Percentiles rank a stretch among this genome's conserved stretches.
Evolutionary conservation across 2,888 invertebrate species (phyloP).

Genomic region (Noctua janthina): DNA sequence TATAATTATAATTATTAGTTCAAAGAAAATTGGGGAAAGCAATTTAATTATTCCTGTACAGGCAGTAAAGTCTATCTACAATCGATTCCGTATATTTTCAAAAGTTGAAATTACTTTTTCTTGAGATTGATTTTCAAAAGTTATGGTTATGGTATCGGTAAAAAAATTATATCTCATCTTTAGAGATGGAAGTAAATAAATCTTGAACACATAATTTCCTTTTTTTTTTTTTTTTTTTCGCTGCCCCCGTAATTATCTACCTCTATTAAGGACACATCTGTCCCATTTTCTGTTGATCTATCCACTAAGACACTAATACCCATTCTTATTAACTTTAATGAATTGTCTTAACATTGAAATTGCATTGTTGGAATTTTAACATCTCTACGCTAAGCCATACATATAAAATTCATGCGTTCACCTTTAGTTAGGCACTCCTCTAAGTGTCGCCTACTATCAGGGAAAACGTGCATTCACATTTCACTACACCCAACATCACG

Average conservation of each 20-base stretch:
- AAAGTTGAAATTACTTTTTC: conserved; percentile 27
- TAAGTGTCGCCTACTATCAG: not conserved
- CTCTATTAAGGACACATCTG: not conserved
- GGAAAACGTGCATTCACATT: not conserved
- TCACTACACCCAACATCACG: not conserved
- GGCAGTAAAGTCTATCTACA: not conserved
- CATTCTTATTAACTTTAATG: not conserved
- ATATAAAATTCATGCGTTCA: not conserved
- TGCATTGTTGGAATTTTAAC: not conserved
- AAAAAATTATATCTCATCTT: not conserved
- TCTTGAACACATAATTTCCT: no score
- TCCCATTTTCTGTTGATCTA: not conserved
- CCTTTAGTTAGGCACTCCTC: not conserved
- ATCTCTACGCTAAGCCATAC: not conserved
- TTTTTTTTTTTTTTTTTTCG: no score
- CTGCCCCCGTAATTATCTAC: not conserved
- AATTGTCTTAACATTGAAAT: no score
- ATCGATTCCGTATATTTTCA: not conserved
- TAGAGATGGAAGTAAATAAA: no score
- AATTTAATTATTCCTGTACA: conserved; percentile 13
- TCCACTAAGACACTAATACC: not conserved
- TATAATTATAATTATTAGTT: conserved; percentile 14
- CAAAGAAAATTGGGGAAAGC: conserved; percentile 24
- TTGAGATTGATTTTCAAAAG: not conserved
- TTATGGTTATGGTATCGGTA: not conserved